phyloP scores from a whole-genome alignment of 37 sponge, comb jelly and placozoan genomes.

The Halichondria panicea region DNA sequence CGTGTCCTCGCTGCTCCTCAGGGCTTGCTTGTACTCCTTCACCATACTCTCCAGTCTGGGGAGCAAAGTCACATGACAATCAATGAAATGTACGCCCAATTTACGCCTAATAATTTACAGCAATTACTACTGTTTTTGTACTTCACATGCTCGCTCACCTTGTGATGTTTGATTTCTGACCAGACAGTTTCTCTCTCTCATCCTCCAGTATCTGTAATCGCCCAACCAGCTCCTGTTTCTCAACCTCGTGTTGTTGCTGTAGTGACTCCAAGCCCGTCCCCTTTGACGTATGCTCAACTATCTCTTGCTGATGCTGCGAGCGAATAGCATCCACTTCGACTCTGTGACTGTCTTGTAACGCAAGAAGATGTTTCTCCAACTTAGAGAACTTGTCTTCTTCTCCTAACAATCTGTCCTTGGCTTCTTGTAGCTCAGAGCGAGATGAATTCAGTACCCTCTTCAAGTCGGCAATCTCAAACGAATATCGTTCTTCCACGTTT shows the following conservation, averaged over 20 bases:
- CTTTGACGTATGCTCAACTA: slow-evolving; percentile 1
- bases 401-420: slow-evolving; percentile 6
- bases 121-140: background rate
- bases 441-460: slow-evolving; percentile 1
- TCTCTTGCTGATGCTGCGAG: slow-evolving; percentile 16
- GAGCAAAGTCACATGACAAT: background rate
- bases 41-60: slow-evolving; percentile 34
- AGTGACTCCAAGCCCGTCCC: background rate
- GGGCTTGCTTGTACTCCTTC: slow-evolving; percentile 51
- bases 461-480: background rate
- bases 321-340: slow-evolving; percentile 11
- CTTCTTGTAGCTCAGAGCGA: slow-evolving; percentile 19
- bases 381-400: slow-evolving; percentile 5
- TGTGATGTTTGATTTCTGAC: background rate
- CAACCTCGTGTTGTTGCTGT: background rate
- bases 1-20: slow-evolving; percentile 37
- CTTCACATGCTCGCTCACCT: slow-evolving; percentile 2
- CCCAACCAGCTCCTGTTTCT: background rate
- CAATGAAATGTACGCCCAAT: background rate
- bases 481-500: slow-evolving; percentile 1
- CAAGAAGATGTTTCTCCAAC: slow-evolving; percentile 34
- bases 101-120: background rate
- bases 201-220: background rate
- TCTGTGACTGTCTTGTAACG: slow-evolving; percentile 14
- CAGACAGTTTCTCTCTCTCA: slow-evolving; percentile 3